A percentile compares a stretch with the other conserved stretches of the same genome.
phyloP scores from a whole-genome alignment of 2,113 vertebrate genomes.

The Muntiacus muntjak region DNA sequence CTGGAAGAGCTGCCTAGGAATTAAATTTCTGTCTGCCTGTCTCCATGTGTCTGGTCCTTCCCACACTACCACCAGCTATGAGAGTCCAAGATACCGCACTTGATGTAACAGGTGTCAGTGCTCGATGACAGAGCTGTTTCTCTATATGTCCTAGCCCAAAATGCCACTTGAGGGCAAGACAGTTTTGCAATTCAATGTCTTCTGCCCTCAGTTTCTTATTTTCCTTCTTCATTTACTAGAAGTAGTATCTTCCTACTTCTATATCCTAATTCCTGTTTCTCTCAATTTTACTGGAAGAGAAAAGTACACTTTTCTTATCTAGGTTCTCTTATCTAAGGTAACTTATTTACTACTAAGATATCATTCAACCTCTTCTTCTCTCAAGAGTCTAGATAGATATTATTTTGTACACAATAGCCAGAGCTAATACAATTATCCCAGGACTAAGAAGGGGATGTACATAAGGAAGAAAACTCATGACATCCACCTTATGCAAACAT shows the following conservation, averaged over 20 bases:
- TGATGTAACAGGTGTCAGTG: neutral
- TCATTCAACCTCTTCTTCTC: neutral
- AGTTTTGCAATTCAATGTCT: neutral
- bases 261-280: neutral
- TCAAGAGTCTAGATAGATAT: neutral
- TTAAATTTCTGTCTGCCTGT: neutral
- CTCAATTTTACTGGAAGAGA: neutral
- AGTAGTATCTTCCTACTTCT: neutral
- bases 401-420: neutral
- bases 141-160: neutral
- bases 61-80: neutral
- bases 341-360: neutral
- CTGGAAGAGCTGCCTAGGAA: neutral
- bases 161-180: neutral
- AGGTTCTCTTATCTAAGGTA: neutral
- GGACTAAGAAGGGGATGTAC: neutral
- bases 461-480: neutral
- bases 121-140: neutral
- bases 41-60: neutral
- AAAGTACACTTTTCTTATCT: neutral
- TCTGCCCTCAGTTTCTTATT: neutral
- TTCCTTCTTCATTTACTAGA: neutral
- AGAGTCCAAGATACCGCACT: neutral
- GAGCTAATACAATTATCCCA: neutral
- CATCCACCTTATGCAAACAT: neutral